Evolutionary conservation across 2,888 invertebrate genomes (phyloP).

Genomic region (Selenia dentaria): DNA sequence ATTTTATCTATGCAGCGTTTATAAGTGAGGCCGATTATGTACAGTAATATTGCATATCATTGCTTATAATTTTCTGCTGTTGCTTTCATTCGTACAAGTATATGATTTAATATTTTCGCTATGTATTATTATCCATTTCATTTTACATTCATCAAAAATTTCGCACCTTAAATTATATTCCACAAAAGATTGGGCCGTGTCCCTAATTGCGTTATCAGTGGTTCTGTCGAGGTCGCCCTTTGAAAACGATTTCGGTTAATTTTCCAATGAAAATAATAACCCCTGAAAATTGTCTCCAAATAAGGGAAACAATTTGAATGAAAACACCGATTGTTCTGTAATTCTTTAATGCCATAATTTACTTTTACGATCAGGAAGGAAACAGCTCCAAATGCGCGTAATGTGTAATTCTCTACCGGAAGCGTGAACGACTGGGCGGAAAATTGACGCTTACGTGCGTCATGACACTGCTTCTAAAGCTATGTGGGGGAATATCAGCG

Average conservation of each 20-base stretch:
- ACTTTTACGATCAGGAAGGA: slow-evolving; percentile 15
- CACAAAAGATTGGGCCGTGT: slow-evolving; percentile 1
- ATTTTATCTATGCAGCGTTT: no score
- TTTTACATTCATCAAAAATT: no score
- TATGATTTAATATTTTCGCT: no score
- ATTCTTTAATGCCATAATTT: slow-evolving; percentile 18
- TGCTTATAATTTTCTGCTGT: no score
- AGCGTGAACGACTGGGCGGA: slow-evolving; percentile 23
- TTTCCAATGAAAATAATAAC: slow-evolving; percentile 23
- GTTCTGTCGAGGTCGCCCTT: slow-evolving; percentile 2
- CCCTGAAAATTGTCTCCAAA: slow-evolving; percentile 17
- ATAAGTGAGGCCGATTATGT: no score
- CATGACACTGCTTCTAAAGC: slow-evolving; percentile 8
- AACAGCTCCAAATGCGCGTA: slow-evolving; percentile 20
- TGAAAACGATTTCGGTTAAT: slow-evolving; percentile 15
- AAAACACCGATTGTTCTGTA: slow-evolving; percentile 10
- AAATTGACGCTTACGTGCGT: slow-evolving; percentile 24
- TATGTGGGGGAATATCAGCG: slow-evolving; percentile 3
- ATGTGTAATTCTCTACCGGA: slow-evolving; percentile 23
- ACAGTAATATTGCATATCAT: no score
- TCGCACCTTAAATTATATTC: slow-evolving; percentile 1
- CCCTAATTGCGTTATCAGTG: slow-evolving; percentile 19
- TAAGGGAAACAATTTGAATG: slow-evolving; percentile 12
- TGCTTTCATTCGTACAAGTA: no score
- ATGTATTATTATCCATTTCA: no score